Percentiles rank a stretch among this genome's conserved stretches.
These are phyloP conservation scores for Rotaria macrura DNA, from an alignment of 2,888 invertebrate genomes.

Conservation along the genomic window DNA sequence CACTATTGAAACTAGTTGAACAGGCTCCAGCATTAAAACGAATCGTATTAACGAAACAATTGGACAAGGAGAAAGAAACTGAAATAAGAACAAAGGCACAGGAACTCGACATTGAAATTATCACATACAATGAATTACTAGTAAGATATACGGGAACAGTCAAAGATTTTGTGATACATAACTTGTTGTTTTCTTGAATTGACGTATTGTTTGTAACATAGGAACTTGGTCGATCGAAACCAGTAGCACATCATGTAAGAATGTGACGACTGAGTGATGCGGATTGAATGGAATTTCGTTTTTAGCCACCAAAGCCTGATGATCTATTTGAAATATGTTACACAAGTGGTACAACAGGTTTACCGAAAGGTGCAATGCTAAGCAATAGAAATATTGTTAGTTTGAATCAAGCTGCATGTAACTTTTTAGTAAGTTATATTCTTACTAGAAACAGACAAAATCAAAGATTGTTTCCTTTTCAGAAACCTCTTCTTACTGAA, in stretches of 20 bases:
- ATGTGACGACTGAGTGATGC: slow-evolving; percentile 41
- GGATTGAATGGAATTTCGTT: slow-evolving; percentile 29
- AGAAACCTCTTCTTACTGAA: slow-evolving; percentile 15
- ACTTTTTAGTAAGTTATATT: background rate
- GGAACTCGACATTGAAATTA: background rate
- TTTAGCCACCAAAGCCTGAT: slow-evolving; percentile 65
- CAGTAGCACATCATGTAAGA: slow-evolving; percentile 35
- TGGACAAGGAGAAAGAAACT: background rate
- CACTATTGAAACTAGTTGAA: slow-evolving; percentile 59
- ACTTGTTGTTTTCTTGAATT: slow-evolving; percentile 55
- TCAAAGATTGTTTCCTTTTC: background rate
- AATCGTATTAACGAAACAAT: background rate
- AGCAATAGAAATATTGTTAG: slow-evolving; percentile 88
- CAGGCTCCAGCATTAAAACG: background rate
- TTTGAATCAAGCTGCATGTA: slow-evolving; percentile 34
- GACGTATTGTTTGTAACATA: no score
- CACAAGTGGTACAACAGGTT: slow-evolving; percentile 69
- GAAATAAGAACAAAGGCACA: background rate
- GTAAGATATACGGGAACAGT: background rate
- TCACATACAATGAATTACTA: background rate
- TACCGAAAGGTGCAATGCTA: slow-evolving; percentile 90
- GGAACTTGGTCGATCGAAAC: slow-evolving; percentile 38
- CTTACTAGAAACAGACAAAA: no score
- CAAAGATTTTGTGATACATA: no score
- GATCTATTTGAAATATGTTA: slow-evolving; percentile 89